Percentiles rank a stretch among this genome's conserved stretches.
Conservation (phyloP, 2,797 vertebrate genomes). For the Pseudocheirus occidentalis region DNA sequence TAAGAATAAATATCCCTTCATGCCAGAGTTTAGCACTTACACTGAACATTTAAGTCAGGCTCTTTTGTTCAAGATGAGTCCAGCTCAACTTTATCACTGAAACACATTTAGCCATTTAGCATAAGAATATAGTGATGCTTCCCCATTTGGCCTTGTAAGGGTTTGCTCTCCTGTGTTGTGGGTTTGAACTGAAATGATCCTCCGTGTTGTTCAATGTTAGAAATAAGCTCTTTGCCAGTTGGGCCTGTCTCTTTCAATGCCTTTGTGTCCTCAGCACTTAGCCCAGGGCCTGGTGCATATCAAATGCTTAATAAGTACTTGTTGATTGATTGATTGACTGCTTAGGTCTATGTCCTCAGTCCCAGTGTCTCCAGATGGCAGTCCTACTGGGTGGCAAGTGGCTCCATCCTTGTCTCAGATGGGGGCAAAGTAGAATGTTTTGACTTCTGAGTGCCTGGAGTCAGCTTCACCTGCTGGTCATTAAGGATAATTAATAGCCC, state of each 20-base stretch:
- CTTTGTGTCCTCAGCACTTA: neutral
- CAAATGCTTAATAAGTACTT: neutral
- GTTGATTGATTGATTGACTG: neutral
- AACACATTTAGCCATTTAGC: neutral
- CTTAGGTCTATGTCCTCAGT: neutral
- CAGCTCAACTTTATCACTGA: neutral
- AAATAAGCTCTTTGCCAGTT: neutral
- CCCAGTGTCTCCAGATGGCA: neutral
- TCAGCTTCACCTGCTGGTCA: neutral
- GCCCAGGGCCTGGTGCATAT: neutral
- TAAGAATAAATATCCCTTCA: neutral
- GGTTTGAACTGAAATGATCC: neutral
- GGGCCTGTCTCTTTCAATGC: neutral
- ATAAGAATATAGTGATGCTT: neutral
- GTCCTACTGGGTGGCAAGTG: neutral
- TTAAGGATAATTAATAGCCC: conserved; percentile 1
- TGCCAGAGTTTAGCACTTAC: neutral
- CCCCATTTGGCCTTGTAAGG: neutral
- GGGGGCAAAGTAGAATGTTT: neutral
- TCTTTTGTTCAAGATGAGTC: neutral
- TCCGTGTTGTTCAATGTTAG: neutral
- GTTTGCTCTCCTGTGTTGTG: neutral
- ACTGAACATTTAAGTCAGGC: neutral
- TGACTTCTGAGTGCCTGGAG: neutral
- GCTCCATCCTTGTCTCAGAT: neutral